Evolutionary conservation across 2,113 vertebrate species (phyloP), one percentile per base, ranked within the genome.

Genomic region (Benitochromis conjunctus): DNA sequence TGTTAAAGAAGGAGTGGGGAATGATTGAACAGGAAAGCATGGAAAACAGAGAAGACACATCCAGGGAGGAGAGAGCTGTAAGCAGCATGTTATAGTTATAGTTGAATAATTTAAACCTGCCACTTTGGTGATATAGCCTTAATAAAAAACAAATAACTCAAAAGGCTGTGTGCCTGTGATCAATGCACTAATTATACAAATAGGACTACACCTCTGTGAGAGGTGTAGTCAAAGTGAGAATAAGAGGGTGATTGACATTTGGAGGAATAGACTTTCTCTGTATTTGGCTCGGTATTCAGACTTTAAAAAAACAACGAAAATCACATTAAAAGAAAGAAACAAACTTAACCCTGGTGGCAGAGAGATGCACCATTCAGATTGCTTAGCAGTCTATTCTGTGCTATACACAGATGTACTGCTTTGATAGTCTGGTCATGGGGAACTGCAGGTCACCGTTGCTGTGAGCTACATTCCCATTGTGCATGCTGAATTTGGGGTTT

Each of bases 401-500:
- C 36, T 85, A 84, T 6, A 48, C n/a, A 24, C 38, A 55, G 58
- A 85, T 57, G 57, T 36, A 21, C 21, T 55, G 81, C 90, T 95
- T 93, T 9, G 93, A 93, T 81, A 96, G 93, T 84, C 94, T 94
- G 43, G 94, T 95, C 94, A 96, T 95, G 13, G 96, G 95, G n/a
- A 96, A 85, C 57, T 90, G 91, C 51, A n/a, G 43, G 82, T 95
- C 95, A 87, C 88, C 95, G 53, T 95, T 94, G 4, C 96, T 94
- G 81, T 95, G 94, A 41, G 95, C 95, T 6, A 96, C 89, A 16
- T 96, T 93, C 31, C 92, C 91, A 4, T 94, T 95, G 53, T 89
- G 93, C 12, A 12, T n/a, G 79, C 38, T 90, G 18, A 91, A 88
- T 82, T 94, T 96, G 38, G 92, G 89, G 31, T 94, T 93, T 83